phyloP scores from a whole-genome alignment of 2,113 vertebrate species.

The Sprattus sprattus region DNA sequence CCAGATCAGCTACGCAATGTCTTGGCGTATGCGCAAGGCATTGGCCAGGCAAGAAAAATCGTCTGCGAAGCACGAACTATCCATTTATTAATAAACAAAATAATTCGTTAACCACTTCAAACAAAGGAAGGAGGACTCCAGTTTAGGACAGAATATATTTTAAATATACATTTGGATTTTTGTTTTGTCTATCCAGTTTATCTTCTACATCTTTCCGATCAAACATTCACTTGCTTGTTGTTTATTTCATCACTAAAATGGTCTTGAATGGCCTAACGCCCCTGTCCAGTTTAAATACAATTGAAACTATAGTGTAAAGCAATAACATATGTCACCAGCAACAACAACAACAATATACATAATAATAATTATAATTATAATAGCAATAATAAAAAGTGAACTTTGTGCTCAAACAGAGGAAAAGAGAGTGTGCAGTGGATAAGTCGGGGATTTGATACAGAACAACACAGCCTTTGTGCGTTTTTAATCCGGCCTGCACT shows the following conservation, averaged over 20 bases:
- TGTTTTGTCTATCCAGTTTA: not conserved
- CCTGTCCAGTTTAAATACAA: not conserved
- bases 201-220: not conserved
- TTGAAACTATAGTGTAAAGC: slow-evolving; percentile 23
- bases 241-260: not conserved
- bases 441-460: slow-evolving; percentile 68
- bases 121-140: not conserved
- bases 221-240: not conserved
- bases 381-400: slow-evolving; percentile 42
- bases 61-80: not conserved
- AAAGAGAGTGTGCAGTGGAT: slow-evolving; percentile 64
- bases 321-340: slow-evolving; percentile 24
- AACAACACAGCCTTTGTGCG: slow-evolving; percentile 73
- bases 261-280: not conserved
- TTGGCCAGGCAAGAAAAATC: not conserved
- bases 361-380: slow-evolving; percentile 38
- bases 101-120: not conserved
- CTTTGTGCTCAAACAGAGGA: slow-evolving; percentile 34
- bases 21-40: not conserved
- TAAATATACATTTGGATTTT: not conserved
- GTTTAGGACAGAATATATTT: not conserved
- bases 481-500: slow-evolving; percentile 67
- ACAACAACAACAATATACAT: slow-evolving; percentile 46
- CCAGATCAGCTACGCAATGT: not conserved
- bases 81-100: not conserved